Conservation (phyloP, 2,888 invertebrate genomes). For the Barypeithes pellucidus region DNA sequence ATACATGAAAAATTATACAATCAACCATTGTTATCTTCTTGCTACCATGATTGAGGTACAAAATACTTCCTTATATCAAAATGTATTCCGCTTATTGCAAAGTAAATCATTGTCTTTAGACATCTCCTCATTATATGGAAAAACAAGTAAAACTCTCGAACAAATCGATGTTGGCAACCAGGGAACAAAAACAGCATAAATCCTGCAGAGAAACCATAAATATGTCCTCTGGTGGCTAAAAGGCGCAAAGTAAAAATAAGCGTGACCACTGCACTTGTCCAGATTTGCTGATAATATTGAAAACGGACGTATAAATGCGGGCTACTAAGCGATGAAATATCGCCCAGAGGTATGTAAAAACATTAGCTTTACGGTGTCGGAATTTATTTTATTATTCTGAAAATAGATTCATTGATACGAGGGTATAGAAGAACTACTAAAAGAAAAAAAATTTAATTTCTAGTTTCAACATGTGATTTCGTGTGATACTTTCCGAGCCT, state of each 20-base stretch:
- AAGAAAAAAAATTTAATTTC: too few relatives aligned
- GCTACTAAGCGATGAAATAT: conserved; percentile 45
- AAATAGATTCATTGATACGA: too few relatives aligned
- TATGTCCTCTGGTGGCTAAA: conserved; percentile 55
- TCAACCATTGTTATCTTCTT: background rate
- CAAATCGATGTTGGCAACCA: conserved; percentile 56
- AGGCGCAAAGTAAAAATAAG: conserved; percentile 47
- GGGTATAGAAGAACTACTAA: too few relatives aligned
- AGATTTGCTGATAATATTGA: conserved; percentile 60
- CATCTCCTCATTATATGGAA: conserved; percentile 31
- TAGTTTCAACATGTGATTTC: too few relatives aligned
- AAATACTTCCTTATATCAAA: conserved; percentile 25
- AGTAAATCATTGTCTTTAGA: conserved; percentile 28
- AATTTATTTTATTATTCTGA: too few relatives aligned
- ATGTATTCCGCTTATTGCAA: conserved; percentile 26
- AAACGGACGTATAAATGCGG: conserved; percentile 54
- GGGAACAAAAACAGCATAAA: conserved; percentile 63
- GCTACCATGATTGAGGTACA: conserved; percentile 9
- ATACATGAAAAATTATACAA: background rate
- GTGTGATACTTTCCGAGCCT: too few relatives aligned
- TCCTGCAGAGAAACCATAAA: conserved; percentile 59
- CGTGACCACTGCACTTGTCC: conserved; percentile 57
- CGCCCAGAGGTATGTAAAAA: conserved; percentile 39
- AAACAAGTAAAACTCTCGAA: conserved; percentile 47
- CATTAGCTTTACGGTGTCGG: conserved; percentile 26